These are phyloP conservation scores for Tupaia tana DNA, from an alignment of 2,113 vertebrate species.

Conservation along the genomic window DNA sequence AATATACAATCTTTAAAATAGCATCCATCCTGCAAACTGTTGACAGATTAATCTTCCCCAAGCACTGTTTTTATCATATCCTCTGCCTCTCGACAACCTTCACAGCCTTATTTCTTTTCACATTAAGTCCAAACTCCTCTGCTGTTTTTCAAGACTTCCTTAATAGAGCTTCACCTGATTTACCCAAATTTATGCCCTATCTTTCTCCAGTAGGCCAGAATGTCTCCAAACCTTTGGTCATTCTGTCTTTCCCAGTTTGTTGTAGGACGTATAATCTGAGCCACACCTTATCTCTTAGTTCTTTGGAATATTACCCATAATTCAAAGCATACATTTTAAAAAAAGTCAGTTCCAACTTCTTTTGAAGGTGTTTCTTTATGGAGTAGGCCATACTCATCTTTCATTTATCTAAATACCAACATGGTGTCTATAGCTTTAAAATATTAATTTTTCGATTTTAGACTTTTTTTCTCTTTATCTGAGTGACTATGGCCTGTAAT, in stretches of 20 bases:
- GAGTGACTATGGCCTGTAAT: not conserved
- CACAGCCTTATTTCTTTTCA: slow-evolving; percentile 66
- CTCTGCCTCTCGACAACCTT: slow-evolving; percentile 65
- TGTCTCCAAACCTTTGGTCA: slow-evolving; percentile 14
- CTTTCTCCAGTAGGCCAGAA: not conserved
- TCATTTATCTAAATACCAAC: not conserved
- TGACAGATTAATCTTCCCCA: slow-evolving; percentile 79
- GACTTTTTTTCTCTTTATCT: not conserved
- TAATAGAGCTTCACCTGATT: slow-evolving; percentile 59
- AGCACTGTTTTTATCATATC: slow-evolving; percentile 73
- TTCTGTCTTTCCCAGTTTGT: not conserved
- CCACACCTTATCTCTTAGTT: not conserved
- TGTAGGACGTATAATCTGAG: not conserved
- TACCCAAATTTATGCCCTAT: slow-evolving; percentile 69
- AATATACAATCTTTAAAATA: slow-evolving; percentile 80
- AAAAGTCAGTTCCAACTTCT: not conserved
- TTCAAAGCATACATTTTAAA: not conserved
- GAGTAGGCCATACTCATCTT: not conserved
- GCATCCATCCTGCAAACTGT: slow-evolving; percentile 67
- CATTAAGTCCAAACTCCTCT: slow-evolving; percentile 65
- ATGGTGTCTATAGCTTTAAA: not conserved
- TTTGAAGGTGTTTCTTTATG: not conserved
- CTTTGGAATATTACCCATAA: not conserved
- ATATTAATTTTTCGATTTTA: not conserved
- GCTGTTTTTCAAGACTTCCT: slow-evolving; percentile 55